These are phyloP conservation scores for Lutraria rhynchaena DNA, from an alignment of 1,140 invertebrate species.

Conservation along the genomic window DNA sequence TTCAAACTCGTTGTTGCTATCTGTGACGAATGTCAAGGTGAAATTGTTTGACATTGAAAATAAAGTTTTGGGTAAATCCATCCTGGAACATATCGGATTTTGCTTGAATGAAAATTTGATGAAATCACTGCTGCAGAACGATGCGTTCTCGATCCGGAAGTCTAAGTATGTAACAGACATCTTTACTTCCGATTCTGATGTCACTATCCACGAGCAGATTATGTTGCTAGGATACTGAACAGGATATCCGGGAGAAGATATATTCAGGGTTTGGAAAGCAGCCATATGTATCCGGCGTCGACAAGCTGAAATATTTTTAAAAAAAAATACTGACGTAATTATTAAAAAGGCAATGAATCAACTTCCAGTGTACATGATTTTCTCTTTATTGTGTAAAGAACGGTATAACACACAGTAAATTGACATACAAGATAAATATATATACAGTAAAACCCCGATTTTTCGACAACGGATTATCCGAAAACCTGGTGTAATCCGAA, in stretches of 20 bases:
- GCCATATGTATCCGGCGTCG: neutral
- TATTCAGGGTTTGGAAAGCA: neutral
- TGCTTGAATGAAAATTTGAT: slow-evolving; percentile 3
- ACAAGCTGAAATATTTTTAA: slow-evolving; percentile 6
- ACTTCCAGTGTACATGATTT: too few species aligned
- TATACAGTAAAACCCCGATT: too few species aligned
- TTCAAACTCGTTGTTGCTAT: slow-evolving; percentile 11
- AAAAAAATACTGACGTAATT: too few species aligned
- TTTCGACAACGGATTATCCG: too few species aligned
- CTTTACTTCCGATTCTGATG: neutral
- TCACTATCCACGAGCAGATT: slow-evolving; percentile 19
- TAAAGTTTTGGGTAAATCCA: neutral
- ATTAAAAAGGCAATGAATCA: too few species aligned
- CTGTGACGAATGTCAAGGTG: slow-evolving; percentile 30
- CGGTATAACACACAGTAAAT: too few species aligned
- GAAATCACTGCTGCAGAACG: slow-evolving; percentile 32
- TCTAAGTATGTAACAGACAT: slow-evolving; percentile 13
- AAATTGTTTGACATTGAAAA: neutral
- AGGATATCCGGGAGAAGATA: slow-evolving; percentile 20
- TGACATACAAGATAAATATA: too few species aligned
- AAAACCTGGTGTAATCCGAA: too few species aligned
- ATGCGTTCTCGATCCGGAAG: slow-evolving; percentile 10
- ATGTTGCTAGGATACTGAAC: slow-evolving; percentile 18
- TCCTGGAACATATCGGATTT: neutral
- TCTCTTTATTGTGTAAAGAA: too few species aligned